Base-by-base conservation (phyloP, 2,888 invertebrate genomes). In the Leucophenga maculata region DNA sequence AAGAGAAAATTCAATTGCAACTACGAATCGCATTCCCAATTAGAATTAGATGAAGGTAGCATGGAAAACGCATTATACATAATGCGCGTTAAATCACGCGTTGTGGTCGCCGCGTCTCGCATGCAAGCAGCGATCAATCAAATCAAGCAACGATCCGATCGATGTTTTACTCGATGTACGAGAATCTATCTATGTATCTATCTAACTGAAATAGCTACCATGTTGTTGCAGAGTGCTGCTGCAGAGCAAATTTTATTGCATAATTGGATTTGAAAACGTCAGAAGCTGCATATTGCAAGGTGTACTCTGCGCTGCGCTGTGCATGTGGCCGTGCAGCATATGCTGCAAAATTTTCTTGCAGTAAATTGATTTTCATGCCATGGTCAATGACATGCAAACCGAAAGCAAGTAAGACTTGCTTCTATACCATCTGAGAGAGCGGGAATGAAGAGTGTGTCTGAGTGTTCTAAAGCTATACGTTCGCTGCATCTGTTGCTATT, bases 41-140 rank as follows among this genome's bases (percentile, higher is more conserved):
- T 39, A 39, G 39, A 39, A 20, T 54, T 54, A 54, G 20, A 52
- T 62, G 69, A 72, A 75, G 72, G 74, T 81, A 71, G 83, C 74
- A 78, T 79, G 73, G 73, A 78, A 82, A 81, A 78, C 74, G 82
- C 83, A 83, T 81, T 79, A 75, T 72, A 74, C 73, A 74, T 82
- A 82, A 80, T 79, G 72, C 72, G 83, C 81, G 83, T 79, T 77
- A 80, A 79, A 76, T 75, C 82, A 78, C 82, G 79, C 73, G 16
- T 26, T 48, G 39, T 60, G n/a, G 14, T 26, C 31, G 26, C 26
- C 14, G 57, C 9, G 1, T 18, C n/a, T 9, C 8, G 54, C 3
- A 11, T 2, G 11, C 54, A 54, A 18, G 9, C 1, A 18, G 22
- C 22, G n/a, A 18, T 54, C 22, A 54, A 39, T 39, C 39, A 39